Conservation (phyloP, 2,888 invertebrate species). For the Caenorhabditis sp. region DNA sequence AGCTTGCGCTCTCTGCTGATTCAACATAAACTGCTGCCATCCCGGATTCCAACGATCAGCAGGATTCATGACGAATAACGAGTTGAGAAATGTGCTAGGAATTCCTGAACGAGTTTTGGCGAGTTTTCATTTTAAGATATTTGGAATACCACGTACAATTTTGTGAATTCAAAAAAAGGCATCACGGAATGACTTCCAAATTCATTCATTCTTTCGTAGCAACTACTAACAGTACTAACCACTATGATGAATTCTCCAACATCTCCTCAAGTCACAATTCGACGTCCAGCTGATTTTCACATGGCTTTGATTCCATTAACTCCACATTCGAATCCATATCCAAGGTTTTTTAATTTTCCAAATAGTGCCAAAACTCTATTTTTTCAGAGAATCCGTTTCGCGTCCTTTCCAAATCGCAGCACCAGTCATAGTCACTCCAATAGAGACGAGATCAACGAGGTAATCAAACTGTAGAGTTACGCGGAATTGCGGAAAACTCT, state of each 20-base stretch:
- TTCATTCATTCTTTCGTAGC: background rate
- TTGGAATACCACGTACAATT: background rate
- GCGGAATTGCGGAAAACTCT: no score
- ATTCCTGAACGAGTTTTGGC: conserved; percentile 19
- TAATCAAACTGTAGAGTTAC: background rate
- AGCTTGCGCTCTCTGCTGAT: conserved; percentile 54
- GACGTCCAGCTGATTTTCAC: conserved; percentile 21
- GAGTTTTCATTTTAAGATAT: background rate
- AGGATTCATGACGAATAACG: conserved; percentile 29
- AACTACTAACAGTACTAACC: background rate
- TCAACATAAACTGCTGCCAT: conserved; percentile 35
- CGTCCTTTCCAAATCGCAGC: conserved; percentile 21
- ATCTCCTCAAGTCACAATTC: conserved; percentile 27
- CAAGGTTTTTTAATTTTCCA: background rate
- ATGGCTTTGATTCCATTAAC: background rate
- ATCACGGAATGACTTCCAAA: background rate
- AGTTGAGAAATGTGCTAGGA: no score
- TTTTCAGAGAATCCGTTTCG: conserved; percentile 13
- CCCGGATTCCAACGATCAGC: conserved; percentile 43
- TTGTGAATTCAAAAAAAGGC: background rate
- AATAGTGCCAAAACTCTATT: background rate
- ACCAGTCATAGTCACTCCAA: conserved; percentile 39
- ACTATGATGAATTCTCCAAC: background rate
- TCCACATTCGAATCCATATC: conserved; percentile 12
- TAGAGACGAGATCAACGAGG: conserved; percentile 32